Conservation (phyloP, 2,113 vertebrate species). For the Echinops telfairi region DNA sequence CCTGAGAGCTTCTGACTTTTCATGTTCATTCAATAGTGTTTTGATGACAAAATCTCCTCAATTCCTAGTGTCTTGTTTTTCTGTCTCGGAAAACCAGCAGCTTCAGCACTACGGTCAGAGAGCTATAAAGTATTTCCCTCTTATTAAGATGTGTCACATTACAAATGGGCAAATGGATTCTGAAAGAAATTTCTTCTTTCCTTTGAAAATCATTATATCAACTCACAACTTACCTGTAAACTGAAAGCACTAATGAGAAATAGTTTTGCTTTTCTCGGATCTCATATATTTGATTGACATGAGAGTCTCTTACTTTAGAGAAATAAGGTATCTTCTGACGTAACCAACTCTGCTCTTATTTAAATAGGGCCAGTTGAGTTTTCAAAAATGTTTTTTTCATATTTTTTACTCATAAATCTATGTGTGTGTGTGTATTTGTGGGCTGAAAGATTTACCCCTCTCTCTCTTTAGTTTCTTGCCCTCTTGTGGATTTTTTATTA, state of each 20-base stretch:
- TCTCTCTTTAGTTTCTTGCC: constrained; percentile 21
- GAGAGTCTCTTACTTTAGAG: neutral
- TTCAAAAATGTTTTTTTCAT: neutral
- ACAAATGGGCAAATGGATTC: neutral
- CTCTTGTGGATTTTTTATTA: constrained; percentile 49
- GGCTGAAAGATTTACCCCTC: neutral
- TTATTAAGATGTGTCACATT: constrained; percentile 25
- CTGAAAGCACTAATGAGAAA: neutral
- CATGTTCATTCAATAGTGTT: neutral
- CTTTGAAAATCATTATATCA: neutral
- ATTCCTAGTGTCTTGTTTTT: neutral
- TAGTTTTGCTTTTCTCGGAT: neutral
- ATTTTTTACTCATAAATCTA: neutral
- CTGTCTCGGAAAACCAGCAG: neutral
- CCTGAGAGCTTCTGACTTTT: constrained; percentile 1
- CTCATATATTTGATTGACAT: neutral
- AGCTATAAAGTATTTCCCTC: neutral
- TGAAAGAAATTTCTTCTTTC: neutral
- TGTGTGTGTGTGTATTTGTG: rapidly evolving
- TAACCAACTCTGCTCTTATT: neutral
- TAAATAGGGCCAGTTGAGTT: neutral
- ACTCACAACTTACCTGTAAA: neutral
- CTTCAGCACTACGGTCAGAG: neutral
- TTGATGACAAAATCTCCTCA: constrained; percentile 16
- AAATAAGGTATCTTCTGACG: neutral